Base-by-base conservation (phyloP, 2,797 vertebrate species). In the Oryzias sinensis region DNA sequence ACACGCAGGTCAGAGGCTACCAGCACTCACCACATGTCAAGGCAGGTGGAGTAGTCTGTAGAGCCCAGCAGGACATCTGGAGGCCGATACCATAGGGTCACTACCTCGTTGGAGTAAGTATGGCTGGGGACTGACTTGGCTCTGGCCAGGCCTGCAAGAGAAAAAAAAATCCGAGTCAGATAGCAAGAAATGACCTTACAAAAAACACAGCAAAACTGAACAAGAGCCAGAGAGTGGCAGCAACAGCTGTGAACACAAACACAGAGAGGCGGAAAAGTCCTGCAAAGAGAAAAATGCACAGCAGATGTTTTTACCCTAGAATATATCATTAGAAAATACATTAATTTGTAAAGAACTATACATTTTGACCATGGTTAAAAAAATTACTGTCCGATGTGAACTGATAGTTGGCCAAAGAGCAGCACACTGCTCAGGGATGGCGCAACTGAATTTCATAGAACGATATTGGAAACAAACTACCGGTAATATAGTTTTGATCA, bases 91-190 rank as follows among this genome's bases (percentile, higher is more conserved):
- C 96, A 98, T 15, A 98, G 89, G 25, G 97, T 98, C 81, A 98
- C 97, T 78, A 98, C 97, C 90, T 98, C 97, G 51, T 98, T 98
- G 80, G 96, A 98, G 78, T 98, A 98, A 0, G 96, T 98, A 80
- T 98, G 97, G 88, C 97, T 98, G 70, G 96, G 97, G 72, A 98
- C 94, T 0, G 96, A 98, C 86, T 98, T 98, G 62, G 95, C 95
- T 87, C 95, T 92, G 65, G 96, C 97, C 77, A 98, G 93, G 80
- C 96, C 97, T 98, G 86, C 42, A 45, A 51, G 66, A 46, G 84
- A 14, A 42, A 22, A 54, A 46, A 62, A 49, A 25, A 5, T n/a
- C 17, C 0, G 29, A 59, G 22, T 79, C 51, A 83, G 67, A 66
- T 66, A 68, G 29, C 40, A 68, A 76, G 2, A 37, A 9, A 37